phyloP scores from a whole-genome alignment of 2,888 invertebrate genomes.

The Orthosia gothica region DNA sequence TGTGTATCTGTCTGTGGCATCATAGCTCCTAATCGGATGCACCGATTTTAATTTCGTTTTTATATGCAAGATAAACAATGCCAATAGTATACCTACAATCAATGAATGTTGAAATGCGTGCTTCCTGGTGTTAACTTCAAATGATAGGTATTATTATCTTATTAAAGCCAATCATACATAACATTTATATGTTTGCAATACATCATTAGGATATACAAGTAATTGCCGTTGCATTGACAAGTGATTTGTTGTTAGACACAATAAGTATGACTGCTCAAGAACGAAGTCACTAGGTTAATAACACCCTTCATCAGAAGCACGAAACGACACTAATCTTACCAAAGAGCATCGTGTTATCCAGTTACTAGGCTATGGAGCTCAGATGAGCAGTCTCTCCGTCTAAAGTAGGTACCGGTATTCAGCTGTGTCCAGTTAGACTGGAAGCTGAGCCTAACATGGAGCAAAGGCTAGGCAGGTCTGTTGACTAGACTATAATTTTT shows the following conservation, averaged over 20 bases:
- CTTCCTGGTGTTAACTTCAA: conserved; percentile 61
- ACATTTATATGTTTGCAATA: conserved; percentile 29
- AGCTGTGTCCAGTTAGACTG: too few relatives aligned
- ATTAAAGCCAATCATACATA: conserved; percentile 51
- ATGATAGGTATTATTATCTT: conserved; percentile 59
- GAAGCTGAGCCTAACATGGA: too few relatives aligned
- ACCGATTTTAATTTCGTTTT: too few relatives aligned
- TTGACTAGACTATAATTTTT: too few relatives aligned
- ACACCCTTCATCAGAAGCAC: not conserved
- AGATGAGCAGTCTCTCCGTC: too few relatives aligned
- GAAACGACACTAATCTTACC: too few relatives aligned
- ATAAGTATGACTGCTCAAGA: conserved; percentile 19
- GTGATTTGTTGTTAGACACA: not conserved
- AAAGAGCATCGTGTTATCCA: too few relatives aligned
- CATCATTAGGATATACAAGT: conserved; percentile 23
- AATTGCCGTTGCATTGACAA: conserved; percentile 27
- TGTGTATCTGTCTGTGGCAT: too few relatives aligned
- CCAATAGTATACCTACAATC: conserved; percentile 32
- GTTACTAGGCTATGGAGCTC: too few relatives aligned
- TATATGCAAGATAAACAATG: not conserved
- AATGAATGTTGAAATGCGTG: conserved; percentile 18
- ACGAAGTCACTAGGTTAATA: not conserved
- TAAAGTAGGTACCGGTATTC: too few relatives aligned
- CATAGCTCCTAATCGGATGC: too few relatives aligned
- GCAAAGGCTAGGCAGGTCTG: too few relatives aligned